Percentiles rank a stretch among this genome's conserved stretches.
phyloP scores from a whole-genome alignment of 2,888 invertebrate genomes.

The Drosophila macrospina region DNA sequence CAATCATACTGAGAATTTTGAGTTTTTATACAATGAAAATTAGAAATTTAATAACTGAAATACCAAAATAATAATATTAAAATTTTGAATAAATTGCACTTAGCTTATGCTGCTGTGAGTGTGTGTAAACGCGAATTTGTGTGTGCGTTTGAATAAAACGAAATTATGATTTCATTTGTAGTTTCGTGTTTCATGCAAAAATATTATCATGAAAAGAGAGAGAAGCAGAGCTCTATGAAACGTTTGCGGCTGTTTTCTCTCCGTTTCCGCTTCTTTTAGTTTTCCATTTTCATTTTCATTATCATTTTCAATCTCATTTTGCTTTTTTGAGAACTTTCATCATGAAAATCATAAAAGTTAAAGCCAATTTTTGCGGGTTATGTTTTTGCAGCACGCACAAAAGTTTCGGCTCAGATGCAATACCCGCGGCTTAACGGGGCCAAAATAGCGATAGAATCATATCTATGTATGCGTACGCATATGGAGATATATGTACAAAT shows the following conservation, averaged over 20 bases:
- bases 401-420: constrained; percentile 55
- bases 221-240: constrained; percentile 2
- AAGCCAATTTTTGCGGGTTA: constrained; percentile 55
- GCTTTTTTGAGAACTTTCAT: constrained; percentile 36
- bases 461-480: constrained; percentile 5
- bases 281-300: not conserved
- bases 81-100: constrained; percentile 4
- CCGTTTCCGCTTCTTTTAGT: not conserved
- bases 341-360: constrained; percentile 68
- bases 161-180: constrained; percentile 68
- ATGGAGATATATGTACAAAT: not conserved
- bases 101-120: not conserved
- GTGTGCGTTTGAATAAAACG: constrained; percentile 40
- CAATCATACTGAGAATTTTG: no score
- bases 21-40: not conserved
- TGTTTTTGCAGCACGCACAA: constrained; percentile 60
- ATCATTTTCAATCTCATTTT: not conserved
- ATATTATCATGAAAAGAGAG: constrained; percentile 48
- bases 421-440: constrained; percentile 59
- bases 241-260: constrained; percentile 12
- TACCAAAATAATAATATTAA: not conserved
- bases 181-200: constrained; percentile 48
- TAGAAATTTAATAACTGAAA: not conserved
- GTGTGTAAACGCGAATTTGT: no score
- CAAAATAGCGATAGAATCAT: constrained; percentile 29